phyloP scores from a whole-genome alignment of 2,113 vertebrate species.

The Hassar affinis region DNA sequence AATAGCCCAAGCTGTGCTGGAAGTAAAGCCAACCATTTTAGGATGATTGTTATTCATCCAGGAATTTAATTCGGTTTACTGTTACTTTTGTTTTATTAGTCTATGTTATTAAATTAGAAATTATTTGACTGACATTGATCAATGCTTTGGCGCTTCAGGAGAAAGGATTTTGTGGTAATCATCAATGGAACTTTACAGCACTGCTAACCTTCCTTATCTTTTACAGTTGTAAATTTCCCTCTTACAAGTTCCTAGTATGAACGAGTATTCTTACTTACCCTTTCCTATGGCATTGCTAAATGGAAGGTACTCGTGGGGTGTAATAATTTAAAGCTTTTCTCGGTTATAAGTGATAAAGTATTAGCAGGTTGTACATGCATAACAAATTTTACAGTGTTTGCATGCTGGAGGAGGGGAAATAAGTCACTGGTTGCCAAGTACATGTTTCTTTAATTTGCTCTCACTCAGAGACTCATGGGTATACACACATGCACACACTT shows the following conservation, averaged over 20 bases:
- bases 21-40: not conserved
- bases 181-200: not conserved
- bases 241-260: not conserved
- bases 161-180: not conserved
- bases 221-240: not conserved
- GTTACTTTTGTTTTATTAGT: not conserved
- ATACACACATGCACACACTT: conserved; percentile 21
- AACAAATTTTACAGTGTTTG: conserved; percentile 8
- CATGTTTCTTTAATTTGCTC: conserved; percentile 27
- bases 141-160: not conserved
- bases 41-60: not conserved
- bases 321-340: not conserved
- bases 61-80: not conserved
- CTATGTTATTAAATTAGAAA: not conserved
- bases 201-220: not conserved
- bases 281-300: not conserved
- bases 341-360: not conserved
- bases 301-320: not conserved
- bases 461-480: not conserved
- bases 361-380: not conserved
- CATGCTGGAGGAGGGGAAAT: not conserved
- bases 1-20: conserved; percentile 17
- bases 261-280: too few species aligned
- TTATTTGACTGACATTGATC: not conserved
- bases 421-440: not conserved